Evolutionary conservation across 2,797 vertebrate species (phyloP).

Genomic region (Cuculus canorus): DNA sequence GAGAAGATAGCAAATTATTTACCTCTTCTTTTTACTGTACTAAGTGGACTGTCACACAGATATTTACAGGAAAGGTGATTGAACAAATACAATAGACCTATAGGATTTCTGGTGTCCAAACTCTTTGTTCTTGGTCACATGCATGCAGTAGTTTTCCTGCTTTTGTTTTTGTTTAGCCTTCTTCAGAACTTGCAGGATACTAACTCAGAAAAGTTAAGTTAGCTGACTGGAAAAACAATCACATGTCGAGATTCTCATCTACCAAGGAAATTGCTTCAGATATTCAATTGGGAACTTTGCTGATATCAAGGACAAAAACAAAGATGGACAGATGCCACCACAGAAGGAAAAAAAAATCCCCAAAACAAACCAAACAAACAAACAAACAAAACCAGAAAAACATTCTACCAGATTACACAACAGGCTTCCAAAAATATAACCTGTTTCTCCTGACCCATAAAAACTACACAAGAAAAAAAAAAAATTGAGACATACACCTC

Average conservation of each 20-base stretch:
- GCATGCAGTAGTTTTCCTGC: not conserved
- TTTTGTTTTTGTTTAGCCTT: not conserved
- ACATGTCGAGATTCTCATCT: not conserved
- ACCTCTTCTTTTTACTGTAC: not conserved
- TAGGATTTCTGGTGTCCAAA: not conserved
- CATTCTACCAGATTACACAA: not conserved
- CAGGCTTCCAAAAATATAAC: not conserved
- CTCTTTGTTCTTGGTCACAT: not conserved
- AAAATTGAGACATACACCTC: not conserved
- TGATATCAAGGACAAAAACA: not conserved
- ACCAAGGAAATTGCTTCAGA: not conserved
- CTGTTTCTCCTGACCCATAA: not conserved
- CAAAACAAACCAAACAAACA: too few species aligned
- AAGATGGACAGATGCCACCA: not conserved
- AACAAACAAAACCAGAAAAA: too few species aligned
- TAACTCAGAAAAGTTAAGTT: not conserved
- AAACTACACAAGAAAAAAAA: not conserved
- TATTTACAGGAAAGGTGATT: not conserved
- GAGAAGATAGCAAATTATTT: not conserved
- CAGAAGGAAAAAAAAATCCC: not conserved
- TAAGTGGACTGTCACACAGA: not conserved
- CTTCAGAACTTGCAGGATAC: not conserved
- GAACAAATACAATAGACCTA: not conserved
- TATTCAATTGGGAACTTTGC: not conserved
- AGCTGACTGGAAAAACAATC: not conserved